phyloP scores from a whole-genome alignment of 2,888 invertebrate genomes.

The Acronicta leporina region DNA sequence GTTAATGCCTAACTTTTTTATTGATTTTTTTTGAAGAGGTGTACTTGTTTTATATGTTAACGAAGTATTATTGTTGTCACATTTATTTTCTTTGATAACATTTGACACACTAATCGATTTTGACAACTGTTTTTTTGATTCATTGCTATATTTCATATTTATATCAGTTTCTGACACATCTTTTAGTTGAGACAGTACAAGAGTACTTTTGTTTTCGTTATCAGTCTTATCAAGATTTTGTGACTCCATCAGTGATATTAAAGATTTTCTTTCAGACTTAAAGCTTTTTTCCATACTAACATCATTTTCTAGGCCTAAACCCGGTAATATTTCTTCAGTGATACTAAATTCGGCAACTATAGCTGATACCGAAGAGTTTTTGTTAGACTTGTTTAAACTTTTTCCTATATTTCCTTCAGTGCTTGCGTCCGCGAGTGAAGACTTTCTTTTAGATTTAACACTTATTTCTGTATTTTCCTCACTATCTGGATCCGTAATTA shows the following conservation, averaged over 20 bases:
- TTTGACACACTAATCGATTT: slow-evolving; percentile 65
- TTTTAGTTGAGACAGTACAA: slow-evolving; percentile 77
- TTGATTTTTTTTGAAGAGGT: slow-evolving; percentile 75
- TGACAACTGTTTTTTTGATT: slow-evolving; percentile 60
- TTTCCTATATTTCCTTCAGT: slow-evolving; percentile 20
- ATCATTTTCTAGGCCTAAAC: not conserved
- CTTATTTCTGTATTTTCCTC: slow-evolving; percentile 22
- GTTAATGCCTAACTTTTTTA: slow-evolving; percentile 69
- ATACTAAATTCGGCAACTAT: not conserved
- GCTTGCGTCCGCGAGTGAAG: slow-evolving; percentile 1
- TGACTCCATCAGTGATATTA: slow-evolving; percentile 43
- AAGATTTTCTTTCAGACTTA: slow-evolving; percentile 58
- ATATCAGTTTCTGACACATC: slow-evolving; percentile 67
- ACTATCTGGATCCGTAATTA: not conserved
- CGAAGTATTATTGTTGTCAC: slow-evolving; percentile 65
- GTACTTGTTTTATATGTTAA: slow-evolving; percentile 77
- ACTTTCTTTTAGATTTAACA: slow-evolving; percentile 22
- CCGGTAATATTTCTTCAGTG: not conserved
- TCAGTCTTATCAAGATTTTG: slow-evolving; percentile 37
- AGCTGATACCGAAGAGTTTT: not conserved
- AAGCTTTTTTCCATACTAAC: slow-evolving; percentile 2
- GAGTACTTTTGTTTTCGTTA: slow-evolving; percentile 64
- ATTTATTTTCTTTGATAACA: slow-evolving; percentile 57
- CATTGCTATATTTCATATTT: slow-evolving; percentile 48
- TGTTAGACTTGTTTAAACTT: slow-evolving; percentile 27